phyloP scores from a whole-genome alignment of 2,888 invertebrate genomes.

The Phortica okadai region DNA sequence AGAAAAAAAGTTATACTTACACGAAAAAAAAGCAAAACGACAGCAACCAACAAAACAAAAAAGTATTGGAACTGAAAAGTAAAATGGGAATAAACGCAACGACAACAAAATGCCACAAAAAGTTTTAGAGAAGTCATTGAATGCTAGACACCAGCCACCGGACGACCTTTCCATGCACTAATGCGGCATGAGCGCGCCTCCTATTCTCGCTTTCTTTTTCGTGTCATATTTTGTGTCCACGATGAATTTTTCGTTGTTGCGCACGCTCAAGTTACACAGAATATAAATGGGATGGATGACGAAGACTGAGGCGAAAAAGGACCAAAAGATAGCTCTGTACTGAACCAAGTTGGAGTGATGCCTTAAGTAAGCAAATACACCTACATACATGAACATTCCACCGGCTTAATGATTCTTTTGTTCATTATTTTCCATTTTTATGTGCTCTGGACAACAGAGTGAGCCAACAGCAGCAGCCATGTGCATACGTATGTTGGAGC shows the following conservation, averaged over 20 bases:
- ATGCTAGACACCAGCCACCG: slow-evolving; percentile 66
- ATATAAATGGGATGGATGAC: neutral
- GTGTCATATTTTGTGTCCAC: slow-evolving; percentile 11
- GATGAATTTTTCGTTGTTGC: neutral
- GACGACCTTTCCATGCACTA: slow-evolving; percentile 38
- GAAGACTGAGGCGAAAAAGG: neutral
- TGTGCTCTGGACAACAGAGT: slow-evolving; percentile 63
- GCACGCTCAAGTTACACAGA: neutral
- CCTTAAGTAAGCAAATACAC: neutral
- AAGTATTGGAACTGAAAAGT: slow-evolving; percentile 5
- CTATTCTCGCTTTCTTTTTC: neutral
- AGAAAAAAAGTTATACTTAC: neutral
- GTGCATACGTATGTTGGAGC: slow-evolving; percentile 13
- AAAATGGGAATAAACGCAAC: slow-evolving; percentile 5
- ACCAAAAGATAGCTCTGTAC: neutral
- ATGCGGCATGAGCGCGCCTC: neutral
- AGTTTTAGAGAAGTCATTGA: slow-evolving; percentile 68
- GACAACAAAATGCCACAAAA: slow-evolving; percentile 49
- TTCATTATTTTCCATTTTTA: slow-evolving; percentile 64
- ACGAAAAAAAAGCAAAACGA: slow-evolving; percentile 4
- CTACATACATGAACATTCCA: neutral
- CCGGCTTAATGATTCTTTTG: slow-evolving; percentile 68
- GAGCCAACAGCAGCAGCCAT: slow-evolving; percentile 52
- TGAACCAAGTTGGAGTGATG: neutral
- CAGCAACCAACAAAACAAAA: slow-evolving; percentile 5